Conservation (phyloP, 2,888 invertebrate genomes). For the Melieria omissa region DNA sequence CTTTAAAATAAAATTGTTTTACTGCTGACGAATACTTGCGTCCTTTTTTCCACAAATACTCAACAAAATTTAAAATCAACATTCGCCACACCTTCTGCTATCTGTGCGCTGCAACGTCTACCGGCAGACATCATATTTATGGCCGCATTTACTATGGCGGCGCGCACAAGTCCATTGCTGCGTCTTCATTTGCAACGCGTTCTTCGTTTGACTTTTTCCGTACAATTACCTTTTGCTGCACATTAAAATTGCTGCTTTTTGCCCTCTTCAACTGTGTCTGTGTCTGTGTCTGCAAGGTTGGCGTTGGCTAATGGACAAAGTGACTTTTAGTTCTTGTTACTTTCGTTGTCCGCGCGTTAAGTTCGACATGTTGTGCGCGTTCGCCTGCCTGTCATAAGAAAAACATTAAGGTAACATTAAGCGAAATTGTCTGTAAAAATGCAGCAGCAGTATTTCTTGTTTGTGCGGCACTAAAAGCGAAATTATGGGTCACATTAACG, state of each 20-base stretch:
- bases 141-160: too few species aligned
- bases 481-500: constrained; percentile 35
- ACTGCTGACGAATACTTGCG: too few species aligned
- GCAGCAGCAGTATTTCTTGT: constrained; percentile 14
- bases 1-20: too few species aligned
- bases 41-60: too few species aligned
- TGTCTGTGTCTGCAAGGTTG: neutral
- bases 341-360: neutral
- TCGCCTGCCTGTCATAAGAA: constrained; percentile 5
- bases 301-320: constrained; percentile 29
- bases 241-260: constrained; percentile 31
- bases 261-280: constrained; percentile 6
- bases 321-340: neutral
- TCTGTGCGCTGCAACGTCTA: too few species aligned
- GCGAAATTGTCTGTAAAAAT: constrained; percentile 36
- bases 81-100: too few species aligned
- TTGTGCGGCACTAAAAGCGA: constrained; percentile 24
- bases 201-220: constrained; percentile 22
- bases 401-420: constrained; percentile 36
- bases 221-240: constrained; percentile 38
- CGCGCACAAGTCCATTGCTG: too few species aligned
- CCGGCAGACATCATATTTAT: too few species aligned
- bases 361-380: constrained; percentile 15
- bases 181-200: too few species aligned
- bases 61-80: too few species aligned